Base-by-base conservation (phyloP, 2,888 invertebrate species). In the Artemia sinica region DNA sequence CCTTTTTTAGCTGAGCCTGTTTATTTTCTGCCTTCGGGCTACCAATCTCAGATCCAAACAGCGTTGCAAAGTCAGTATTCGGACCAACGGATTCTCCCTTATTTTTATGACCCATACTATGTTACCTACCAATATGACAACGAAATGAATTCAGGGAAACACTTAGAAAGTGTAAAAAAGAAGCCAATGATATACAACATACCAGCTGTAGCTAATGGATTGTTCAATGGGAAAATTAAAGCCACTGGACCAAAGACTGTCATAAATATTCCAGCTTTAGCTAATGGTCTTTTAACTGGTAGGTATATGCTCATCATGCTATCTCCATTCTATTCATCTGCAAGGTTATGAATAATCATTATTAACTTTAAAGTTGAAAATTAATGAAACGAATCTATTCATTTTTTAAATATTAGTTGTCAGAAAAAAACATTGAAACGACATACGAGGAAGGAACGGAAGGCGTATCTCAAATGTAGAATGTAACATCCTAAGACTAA, bases 1-100 rank as follows among this genome's bases (percentile, higher is more conserved):
- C 63, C 63, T 8, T 58, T 58, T 28, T 18, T 58, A 28, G 63
- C 63, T 58, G 63, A 58, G 63, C 63, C 63, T 18, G 63, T 58
- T 28, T 58, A 58, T 28, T 1, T 58, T 10, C 28, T 18, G 8
- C 63, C n/a, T 8, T 18, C 63, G 28, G 14, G 63, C 63, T 58
- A 58, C 63, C 14, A 58, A 18, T 28, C n/a, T 8, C 63, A n/a
- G 28, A 18, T 18, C 9, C 63, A 9, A 58, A n/a, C 63, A n/a
- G 63, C 28, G 1, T 18, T 58, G 2, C 63, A 28, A 18, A 58
- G 11, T 28, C 63, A 58, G 63, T 58, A 58, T 58, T 28, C n/a
- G 28, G 14, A 10, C 14, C 63, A 58, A 58, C 63, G 28, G 10
- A 18, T 18, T 11, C 14, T 58, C 11, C 63, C 63, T 8, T 58